Percentiles rank a stretch among this genome's conserved stretches.
phyloP scores from a whole-genome alignment of 2,888 invertebrate species.

The Alentia gelatinosa region DNA sequence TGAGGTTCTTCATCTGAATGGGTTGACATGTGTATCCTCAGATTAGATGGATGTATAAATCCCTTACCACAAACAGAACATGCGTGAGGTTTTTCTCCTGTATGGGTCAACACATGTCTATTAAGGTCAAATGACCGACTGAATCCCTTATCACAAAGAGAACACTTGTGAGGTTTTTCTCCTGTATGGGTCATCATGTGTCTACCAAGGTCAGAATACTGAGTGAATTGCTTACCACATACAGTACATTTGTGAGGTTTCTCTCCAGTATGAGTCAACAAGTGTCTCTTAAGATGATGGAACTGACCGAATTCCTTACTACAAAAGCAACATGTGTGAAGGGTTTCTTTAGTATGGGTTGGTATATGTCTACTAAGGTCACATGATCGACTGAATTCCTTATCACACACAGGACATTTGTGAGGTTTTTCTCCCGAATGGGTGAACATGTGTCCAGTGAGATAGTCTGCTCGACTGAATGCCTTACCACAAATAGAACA shows the following conservation, averaged over 20 bases:
- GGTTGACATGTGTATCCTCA: neutral
- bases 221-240: neutral
- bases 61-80: neutral
- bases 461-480: neutral
- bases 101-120: too few species aligned
- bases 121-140: too few species aligned
- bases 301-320: neutral
- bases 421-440: neutral
- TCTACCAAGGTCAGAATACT: neutral
- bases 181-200: neutral
- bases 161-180: neutral
- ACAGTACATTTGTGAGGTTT: neutral
- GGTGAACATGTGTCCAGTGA: neutral
- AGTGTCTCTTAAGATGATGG: neutral
- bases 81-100: neutral
- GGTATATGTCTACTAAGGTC: neutral
- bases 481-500: neutral
- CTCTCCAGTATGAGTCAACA: neutral
- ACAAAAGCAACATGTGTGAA: neutral
- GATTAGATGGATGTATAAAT: neutral
- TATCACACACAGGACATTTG: neutral
- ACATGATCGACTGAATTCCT: neutral
- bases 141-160: too few species aligned
- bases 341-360: neutral
- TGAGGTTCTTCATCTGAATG: neutral